phyloP scores from a whole-genome alignment of 2,113 vertebrate genomes.

The Brachypteracias leptosomus region DNA sequence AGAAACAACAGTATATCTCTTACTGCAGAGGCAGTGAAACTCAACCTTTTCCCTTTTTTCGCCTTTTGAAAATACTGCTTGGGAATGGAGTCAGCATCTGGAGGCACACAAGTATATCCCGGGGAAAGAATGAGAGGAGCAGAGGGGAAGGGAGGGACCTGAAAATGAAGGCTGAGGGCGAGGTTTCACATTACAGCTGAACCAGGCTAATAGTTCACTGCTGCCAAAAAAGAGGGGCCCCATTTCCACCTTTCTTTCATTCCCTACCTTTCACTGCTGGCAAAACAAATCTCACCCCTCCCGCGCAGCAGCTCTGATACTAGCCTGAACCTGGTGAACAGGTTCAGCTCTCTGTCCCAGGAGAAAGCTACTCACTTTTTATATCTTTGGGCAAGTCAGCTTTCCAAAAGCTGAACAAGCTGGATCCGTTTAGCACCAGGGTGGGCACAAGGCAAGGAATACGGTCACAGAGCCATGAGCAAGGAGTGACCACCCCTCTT shows the following conservation, averaged over 20 bases:
- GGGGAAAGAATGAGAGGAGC: background rate
- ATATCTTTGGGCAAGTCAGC: background rate
- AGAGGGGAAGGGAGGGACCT: slow-evolving; percentile 10
- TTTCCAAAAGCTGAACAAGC: background rate
- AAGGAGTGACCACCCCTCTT: background rate
- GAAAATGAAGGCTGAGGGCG: background rate
- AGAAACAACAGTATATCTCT: background rate
- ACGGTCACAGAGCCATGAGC: background rate
- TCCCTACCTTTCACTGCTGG: slow-evolving; percentile 29
- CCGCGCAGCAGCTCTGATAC: background rate
- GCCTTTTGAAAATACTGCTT: background rate
- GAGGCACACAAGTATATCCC: background rate
- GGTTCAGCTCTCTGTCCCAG: background rate
- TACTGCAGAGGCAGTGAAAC: background rate
- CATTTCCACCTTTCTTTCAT: slow-evolving; percentile 51
- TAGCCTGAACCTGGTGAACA: slow-evolving; percentile 33
- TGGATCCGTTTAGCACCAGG: background rate
- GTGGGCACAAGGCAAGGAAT: background rate
- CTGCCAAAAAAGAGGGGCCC: slow-evolving; percentile 16
- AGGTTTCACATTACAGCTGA: slow-evolving; percentile 59
- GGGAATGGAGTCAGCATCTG: background rate
- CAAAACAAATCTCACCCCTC: slow-evolving; percentile 19
- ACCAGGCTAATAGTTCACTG: slow-evolving; percentile 41
- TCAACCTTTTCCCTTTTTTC: background rate
- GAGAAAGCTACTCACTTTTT: background rate